Percentiles rank a stretch among this genome's conserved stretches.
Conservation (phyloP, 2,797 vertebrate genomes). For the Cossypha niveicapilla region DNA sequence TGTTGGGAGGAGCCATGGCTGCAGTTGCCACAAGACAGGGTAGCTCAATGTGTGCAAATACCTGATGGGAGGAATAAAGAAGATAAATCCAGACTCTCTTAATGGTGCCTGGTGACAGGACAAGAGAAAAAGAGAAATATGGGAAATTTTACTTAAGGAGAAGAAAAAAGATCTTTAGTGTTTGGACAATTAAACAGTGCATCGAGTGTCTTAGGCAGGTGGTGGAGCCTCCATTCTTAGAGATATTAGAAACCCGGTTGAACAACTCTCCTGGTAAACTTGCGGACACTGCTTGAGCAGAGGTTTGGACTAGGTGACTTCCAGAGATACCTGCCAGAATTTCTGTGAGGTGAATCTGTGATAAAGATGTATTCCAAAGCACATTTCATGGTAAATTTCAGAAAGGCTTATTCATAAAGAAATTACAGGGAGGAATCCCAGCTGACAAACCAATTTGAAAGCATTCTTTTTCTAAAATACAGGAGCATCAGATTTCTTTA, state of each 20-base stretch:
- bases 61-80: neutral
- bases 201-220: neutral
- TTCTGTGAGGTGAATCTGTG: no score
- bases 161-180: rapidly evolving
- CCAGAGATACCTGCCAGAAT: neutral
- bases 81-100: neutral
- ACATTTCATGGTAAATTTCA: neutral
- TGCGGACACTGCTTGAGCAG: neutral
- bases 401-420: neutral
- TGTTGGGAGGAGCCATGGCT: neutral
- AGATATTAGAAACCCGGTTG: neutral
- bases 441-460: neutral
- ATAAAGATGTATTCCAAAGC: neutral
- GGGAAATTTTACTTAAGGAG: neutral
- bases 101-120: neutral
- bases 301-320: neutral
- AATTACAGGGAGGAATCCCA: neutral
- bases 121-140: neutral
- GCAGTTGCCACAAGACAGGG: neutral
- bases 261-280: neutral
- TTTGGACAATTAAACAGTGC: neutral
- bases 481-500: neutral
- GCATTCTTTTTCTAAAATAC: neutral
- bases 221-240: neutral
- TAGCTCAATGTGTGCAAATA: neutral